Percentiles rank a stretch among this genome's conserved stretches.
These are phyloP conservation scores for Netelia inedita DNA, from an alignment of 2,888 invertebrate genomes.

Conservation along the genomic window DNA sequence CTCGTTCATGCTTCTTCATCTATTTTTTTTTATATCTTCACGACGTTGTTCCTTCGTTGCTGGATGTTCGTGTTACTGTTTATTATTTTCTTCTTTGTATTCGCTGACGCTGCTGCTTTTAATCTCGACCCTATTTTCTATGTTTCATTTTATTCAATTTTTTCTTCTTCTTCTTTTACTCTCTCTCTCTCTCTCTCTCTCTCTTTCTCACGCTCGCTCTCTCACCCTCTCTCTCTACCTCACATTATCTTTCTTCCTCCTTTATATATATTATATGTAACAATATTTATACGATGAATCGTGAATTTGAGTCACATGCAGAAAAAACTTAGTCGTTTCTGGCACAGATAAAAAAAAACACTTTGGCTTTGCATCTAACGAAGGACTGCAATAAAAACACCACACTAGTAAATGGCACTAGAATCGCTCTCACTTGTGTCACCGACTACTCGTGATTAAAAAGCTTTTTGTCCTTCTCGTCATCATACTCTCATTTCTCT, in stretches of 20 bases:
- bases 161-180: constrained; percentile 49
- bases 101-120: constrained; percentile 42
- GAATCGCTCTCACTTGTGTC: constrained; percentile 85
- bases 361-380: constrained; percentile 86
- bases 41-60: too few species aligned
- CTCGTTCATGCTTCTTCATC: constrained; percentile 41
- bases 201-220: constrained; percentile 49
- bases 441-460: constrained; percentile 82
- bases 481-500: constrained; percentile 41
- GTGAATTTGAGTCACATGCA: constrained; percentile 84
- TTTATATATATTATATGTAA: constrained; percentile 87
- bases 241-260: constrained; percentile 66
- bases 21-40: background rate
- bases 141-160: constrained; percentile 70
- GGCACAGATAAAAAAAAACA: constrained; percentile 86
- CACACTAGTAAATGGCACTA: constrained; percentile 87
- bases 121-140: constrained; percentile 57
- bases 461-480: constrained; percentile 73
- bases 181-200: constrained; percentile 65
- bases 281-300: constrained; percentile 87
- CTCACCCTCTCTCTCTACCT: constrained; percentile 59
- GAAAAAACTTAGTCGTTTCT: constrained; percentile 84
- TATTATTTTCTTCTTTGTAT: constrained; percentile 26
- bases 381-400: constrained; percentile 85
- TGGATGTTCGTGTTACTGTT: constrained; percentile 3